phyloP scores from a whole-genome alignment of 2,797 vertebrate genomes.

The Podarcis siculus region DNA sequence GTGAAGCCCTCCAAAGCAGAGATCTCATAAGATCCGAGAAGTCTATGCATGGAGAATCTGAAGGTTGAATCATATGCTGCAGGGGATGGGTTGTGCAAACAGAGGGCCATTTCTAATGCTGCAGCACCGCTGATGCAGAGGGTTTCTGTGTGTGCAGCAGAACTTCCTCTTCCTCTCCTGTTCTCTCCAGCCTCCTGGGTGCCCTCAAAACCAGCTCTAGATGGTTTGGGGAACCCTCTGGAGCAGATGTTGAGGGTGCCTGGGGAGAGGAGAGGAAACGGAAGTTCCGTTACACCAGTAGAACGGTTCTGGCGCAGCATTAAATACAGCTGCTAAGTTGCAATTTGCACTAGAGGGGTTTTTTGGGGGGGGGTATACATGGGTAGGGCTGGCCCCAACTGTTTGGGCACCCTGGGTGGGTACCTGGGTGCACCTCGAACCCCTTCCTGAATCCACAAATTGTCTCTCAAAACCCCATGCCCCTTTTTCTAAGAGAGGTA shows the following conservation, averaged over 20 bases:
- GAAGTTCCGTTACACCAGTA: too few species aligned
- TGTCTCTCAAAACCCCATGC: not conserved
- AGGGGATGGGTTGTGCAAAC: conserved; percentile 56
- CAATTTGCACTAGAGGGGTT: conserved; percentile 75
- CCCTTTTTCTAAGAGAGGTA: not conserved
- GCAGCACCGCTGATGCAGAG: too few species aligned
- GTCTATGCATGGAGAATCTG: not conserved
- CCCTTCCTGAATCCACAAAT: not conserved
- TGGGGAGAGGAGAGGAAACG: too few species aligned
- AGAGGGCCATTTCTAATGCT: not conserved
- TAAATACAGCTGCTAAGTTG: conserved; percentile 42
- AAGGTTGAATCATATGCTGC: not conserved
- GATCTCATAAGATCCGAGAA: not conserved
- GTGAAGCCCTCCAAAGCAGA: not conserved
- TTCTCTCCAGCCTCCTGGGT: too few species aligned
- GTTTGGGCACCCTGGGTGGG: not conserved
- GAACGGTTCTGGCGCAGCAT: too few species aligned
- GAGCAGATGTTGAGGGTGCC: too few species aligned
- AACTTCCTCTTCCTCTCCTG: too few species aligned
- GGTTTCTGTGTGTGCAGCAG: too few species aligned
- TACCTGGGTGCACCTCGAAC: not conserved
- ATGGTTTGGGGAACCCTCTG: too few species aligned
- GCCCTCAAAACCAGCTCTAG: too few species aligned
- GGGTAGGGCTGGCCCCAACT: conserved; percentile 24
- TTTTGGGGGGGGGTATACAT: not conserved